These are phyloP conservation scores for Apotomis betuletana DNA, from an alignment of 2,888 invertebrate species.

Conservation along the genomic window DNA sequence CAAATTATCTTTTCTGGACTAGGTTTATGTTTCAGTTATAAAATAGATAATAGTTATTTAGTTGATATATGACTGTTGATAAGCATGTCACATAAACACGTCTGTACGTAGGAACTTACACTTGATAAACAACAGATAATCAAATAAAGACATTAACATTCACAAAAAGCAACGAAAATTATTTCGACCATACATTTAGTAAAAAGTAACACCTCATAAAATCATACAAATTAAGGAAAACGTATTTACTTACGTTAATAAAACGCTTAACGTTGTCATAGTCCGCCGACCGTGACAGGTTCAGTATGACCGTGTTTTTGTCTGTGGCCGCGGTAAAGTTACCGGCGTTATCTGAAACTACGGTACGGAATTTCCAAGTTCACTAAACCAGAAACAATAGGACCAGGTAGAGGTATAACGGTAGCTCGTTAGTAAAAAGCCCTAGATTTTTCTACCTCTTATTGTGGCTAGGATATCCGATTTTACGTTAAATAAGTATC, in stretches of 20 bases:
- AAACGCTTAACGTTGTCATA: constrained; percentile 46
- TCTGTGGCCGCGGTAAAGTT: constrained; percentile 56
- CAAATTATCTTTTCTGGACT: no score
- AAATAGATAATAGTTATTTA: no score
- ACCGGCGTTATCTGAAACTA: constrained; percentile 47
- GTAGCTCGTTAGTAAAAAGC: constrained; percentile 47
- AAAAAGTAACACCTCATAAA: constrained; percentile 2
- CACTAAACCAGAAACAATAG: constrained; percentile 65
- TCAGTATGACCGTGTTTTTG: constrained; percentile 57
- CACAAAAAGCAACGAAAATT: no score
- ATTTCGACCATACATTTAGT: background rate
- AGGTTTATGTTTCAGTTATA: no score
- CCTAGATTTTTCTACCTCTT: constrained; percentile 17
- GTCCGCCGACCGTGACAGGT: constrained; percentile 64
- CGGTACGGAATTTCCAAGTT: constrained; percentile 58
- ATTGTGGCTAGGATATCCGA: background rate
- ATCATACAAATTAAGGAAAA: constrained; percentile 13
- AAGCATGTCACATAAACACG: no score
- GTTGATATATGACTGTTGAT: no score
- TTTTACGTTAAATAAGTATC: background rate
- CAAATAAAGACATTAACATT: no score
- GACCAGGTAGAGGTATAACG: constrained; percentile 55
- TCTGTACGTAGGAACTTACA: no score
- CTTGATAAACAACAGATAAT: no score
- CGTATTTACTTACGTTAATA: constrained; percentile 2